phyloP scores from a whole-genome alignment of 2,113 vertebrate genomes.

The Alethe diademata region DNA sequence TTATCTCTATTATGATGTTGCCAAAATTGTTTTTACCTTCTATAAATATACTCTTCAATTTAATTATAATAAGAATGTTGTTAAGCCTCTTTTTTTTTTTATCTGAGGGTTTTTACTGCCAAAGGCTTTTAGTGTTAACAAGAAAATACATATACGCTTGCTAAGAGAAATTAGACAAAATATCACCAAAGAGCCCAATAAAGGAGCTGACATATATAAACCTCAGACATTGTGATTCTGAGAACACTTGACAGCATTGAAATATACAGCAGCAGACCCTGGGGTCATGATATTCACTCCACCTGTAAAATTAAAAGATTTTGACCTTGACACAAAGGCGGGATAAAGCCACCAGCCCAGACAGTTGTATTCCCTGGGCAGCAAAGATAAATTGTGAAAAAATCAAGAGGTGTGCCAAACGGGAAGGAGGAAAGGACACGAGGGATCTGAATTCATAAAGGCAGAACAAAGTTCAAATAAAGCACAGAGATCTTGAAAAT shows the following conservation, averaged over 20 bases:
- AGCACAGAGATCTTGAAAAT: background rate
- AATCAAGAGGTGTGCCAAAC: background rate
- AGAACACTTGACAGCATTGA: constrained; percentile 52
- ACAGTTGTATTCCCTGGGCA: constrained; percentile 60
- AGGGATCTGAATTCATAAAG: constrained; percentile 58
- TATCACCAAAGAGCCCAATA: constrained; percentile 44
- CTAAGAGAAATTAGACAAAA: constrained; percentile 57
- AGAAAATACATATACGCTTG: constrained; percentile 58
- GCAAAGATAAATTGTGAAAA: constrained; percentile 69
- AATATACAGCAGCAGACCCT: constrained; percentile 63
- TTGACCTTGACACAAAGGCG: constrained; percentile 69
- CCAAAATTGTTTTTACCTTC: background rate
- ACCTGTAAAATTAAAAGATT: constrained; percentile 75
- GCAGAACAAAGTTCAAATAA: constrained; percentile 49
- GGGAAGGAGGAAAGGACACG: background rate
- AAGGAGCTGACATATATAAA: constrained; percentile 56
- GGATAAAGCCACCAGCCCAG: constrained; percentile 30
- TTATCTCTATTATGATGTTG: background rate
- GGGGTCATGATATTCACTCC: constrained; percentile 47
- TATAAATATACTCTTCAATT: background rate
- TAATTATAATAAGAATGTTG: background rate
- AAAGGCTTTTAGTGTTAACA: constrained; percentile 45
- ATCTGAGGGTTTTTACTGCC: background rate
- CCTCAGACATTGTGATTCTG: constrained; percentile 3
- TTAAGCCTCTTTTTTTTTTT: background rate